Percentiles rank a stretch among this genome's conserved stretches.
Conservation (phyloP, 2,797 vertebrate species). For the Phylloscopus collybita region DNA sequence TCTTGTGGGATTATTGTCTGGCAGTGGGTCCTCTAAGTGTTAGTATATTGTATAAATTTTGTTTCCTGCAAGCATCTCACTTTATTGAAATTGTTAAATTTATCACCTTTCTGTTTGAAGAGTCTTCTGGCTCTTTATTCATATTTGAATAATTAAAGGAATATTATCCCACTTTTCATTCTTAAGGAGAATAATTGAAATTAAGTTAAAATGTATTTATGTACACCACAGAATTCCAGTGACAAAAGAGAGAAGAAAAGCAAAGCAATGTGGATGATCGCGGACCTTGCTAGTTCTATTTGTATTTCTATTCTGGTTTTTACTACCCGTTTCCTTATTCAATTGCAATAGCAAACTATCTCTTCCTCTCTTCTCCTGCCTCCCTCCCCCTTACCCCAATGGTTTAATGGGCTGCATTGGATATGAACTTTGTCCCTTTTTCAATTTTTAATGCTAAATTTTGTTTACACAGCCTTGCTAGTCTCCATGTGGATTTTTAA, state of each 20-base stretch:
- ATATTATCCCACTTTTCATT: neutral
- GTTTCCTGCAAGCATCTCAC: neutral
- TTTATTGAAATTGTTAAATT: neutral
- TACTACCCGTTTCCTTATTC: neutral
- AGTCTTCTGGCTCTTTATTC: neutral
- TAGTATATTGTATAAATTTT: neutral
- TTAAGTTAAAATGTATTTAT: neutral
- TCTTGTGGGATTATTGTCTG: neutral
- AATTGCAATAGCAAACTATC: neutral
- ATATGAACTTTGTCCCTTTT: neutral
- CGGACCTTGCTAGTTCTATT: neutral
- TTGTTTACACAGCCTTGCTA: neutral
- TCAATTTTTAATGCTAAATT: neutral
- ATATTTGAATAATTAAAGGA: neutral
- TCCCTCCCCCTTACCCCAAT: no score
- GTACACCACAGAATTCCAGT: neutral
- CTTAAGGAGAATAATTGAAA: neutral
- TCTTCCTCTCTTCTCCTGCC: neutral
- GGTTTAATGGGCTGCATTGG: neutral
- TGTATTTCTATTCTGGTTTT: neutral
- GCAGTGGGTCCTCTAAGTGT: neutral
- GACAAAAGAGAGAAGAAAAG: neutral
- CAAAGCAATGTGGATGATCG: neutral
- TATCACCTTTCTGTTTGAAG: neutral
- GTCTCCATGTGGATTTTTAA: neutral